Evolutionary conservation across 2,797 vertebrate genomes (phyloP).

Genomic region (Cuniculus paca): DNA sequence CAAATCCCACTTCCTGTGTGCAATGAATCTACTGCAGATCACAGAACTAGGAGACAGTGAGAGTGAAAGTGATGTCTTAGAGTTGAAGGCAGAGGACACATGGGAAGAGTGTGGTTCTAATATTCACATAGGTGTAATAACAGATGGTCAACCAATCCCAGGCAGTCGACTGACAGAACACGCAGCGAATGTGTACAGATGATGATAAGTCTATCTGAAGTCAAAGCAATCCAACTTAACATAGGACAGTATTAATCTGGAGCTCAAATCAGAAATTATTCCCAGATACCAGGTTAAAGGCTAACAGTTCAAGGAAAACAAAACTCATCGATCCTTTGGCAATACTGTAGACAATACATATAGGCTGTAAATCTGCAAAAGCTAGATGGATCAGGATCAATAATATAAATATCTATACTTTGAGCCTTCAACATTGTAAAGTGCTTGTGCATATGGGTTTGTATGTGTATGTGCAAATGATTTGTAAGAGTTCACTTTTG

Average conservation of each 20-base stretch:
- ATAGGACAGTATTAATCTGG: background rate
- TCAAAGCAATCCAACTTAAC: background rate
- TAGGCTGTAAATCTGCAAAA: background rate
- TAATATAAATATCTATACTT: background rate
- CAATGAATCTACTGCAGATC: background rate
- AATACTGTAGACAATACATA: background rate
- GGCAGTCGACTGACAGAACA: background rate
- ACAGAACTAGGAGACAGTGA: background rate
- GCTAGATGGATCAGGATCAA: background rate
- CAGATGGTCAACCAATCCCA: background rate
- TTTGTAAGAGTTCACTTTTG: background rate
- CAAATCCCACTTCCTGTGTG: background rate
- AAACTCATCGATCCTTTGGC: background rate
- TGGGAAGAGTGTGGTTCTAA: background rate
- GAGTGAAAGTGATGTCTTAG: background rate
- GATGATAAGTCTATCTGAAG: background rate
- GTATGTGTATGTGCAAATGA: background rate
- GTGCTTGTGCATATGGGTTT: background rate
- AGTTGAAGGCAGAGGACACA: background rate
- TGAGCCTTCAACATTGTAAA: background rate
- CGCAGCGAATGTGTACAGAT: background rate
- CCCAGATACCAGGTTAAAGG: background rate
- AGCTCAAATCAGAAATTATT: background rate
- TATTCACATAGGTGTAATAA: background rate
- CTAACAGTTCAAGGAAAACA: constrained; percentile 8